Evolutionary conservation across 2,113 vertebrate genomes (phyloP).

Genomic region (Calidris pugnax): DNA sequence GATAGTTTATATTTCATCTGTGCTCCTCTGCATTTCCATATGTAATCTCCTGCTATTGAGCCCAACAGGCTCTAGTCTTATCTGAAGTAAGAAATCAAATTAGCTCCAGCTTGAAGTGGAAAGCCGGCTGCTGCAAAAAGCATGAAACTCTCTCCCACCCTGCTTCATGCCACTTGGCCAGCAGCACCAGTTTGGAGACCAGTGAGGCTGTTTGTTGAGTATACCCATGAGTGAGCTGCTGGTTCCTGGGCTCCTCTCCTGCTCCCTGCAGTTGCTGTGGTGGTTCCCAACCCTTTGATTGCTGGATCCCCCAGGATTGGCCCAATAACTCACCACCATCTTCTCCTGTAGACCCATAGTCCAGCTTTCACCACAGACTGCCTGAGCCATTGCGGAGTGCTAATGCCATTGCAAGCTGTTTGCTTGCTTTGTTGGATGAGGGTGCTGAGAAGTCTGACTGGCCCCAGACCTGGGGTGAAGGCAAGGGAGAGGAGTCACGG

Average conservation of each 20-base stretch:
- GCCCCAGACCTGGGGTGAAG: neutral
- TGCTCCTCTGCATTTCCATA: neutral
- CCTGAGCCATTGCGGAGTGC: neutral
- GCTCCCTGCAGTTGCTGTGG: neutral
- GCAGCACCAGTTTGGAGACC: neutral
- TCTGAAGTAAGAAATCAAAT: neutral
- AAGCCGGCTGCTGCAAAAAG: neutral
- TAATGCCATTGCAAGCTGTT: neutral
- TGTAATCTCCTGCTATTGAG: neutral
- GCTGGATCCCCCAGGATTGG: neutral
- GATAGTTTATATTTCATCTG: neutral
- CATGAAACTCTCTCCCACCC: neutral
- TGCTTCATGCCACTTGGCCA: neutral
- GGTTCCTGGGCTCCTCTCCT: neutral
- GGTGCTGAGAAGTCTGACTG: neutral
- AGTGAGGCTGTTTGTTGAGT: neutral
- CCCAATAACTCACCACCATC: neutral
- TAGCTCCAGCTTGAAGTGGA: neutral
- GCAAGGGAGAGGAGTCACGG: neutral
- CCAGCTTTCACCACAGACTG: neutral
- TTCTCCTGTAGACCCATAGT: rapidly evolving
- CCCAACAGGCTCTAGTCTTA: neutral
- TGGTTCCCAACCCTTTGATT: neutral
- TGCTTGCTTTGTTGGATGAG: neutral
- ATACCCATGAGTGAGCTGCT: neutral